Conservation (phyloP, 1,140 invertebrate species). For the Pomacea maculata region DNA sequence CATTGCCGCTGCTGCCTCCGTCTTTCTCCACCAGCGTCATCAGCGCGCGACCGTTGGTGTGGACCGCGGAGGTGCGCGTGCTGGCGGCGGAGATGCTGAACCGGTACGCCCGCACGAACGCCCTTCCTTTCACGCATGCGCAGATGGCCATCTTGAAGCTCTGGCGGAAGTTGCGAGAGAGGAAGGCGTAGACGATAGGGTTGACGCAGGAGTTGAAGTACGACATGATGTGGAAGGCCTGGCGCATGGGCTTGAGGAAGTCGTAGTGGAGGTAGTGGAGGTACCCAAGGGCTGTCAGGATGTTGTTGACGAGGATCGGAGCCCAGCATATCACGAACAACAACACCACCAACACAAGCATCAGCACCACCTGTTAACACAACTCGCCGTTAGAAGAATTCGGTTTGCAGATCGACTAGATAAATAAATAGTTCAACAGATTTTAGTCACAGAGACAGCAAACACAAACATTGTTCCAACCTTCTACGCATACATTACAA, state of each 20-base stretch:
- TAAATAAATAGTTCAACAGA: too few relatives aligned
- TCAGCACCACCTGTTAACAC: conserved; percentile 65
- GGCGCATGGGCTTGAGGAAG: conserved; percentile 71
- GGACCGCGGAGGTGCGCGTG: conserved; percentile 31
- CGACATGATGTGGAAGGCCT: conserved; percentile 72
- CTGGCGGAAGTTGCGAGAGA: conserved; percentile 80
- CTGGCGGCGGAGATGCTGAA: conserved; percentile 34
- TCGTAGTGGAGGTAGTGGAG: conserved; percentile 68
- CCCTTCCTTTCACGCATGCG: conserved; percentile 53
- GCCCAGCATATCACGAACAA: conserved; percentile 69
- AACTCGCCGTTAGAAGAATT: background rate
- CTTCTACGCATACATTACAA: background rate
- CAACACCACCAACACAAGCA: conserved; percentile 66
- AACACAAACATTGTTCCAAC: background rate
- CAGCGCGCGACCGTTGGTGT: conserved; percentile 16
- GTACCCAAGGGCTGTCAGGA: conserved; percentile 68
- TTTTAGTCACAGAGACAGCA: too few relatives aligned
- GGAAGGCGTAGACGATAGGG: conserved; percentile 82
- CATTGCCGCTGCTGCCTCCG: conserved; percentile 17
- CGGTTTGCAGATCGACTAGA: too few relatives aligned
- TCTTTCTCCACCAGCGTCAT: background rate
- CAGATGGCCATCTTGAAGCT: conserved; percentile 69
- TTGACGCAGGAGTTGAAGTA: conserved; percentile 75
- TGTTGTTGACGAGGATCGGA: conserved; percentile 60
- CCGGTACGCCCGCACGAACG: conserved; percentile 38